phyloP scores from a whole-genome alignment of 2,113 vertebrate genomes.

The Buteo buteo region DNA sequence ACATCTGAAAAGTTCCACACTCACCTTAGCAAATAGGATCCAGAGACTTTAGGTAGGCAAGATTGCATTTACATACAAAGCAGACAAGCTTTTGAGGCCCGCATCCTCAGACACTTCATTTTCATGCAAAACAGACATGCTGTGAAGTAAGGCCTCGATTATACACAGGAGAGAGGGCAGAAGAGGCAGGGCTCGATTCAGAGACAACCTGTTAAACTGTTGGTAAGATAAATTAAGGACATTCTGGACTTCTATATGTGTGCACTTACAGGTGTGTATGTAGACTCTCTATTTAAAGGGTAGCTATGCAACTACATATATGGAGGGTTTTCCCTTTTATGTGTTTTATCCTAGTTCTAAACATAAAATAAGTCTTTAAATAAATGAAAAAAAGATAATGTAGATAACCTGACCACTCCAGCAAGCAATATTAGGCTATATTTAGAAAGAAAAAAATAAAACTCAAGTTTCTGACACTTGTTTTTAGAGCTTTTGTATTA shows the following conservation, averaged over 20 bases:
- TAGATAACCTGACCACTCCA: neutral
- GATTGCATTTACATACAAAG: neutral
- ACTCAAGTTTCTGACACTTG: neutral
- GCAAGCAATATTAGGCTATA: neutral
- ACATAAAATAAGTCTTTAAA: neutral
- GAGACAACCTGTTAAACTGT: neutral
- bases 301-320: neutral
- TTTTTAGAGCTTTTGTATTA: neutral
- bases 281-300: neutral
- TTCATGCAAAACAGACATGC: neutral
- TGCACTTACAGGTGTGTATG: neutral
- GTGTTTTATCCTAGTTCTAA: neutral
- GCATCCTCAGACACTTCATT: neutral
- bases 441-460: neutral
- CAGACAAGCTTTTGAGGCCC: neutral
- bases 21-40: neutral
- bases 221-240: neutral
- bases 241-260: neutral
- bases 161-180: neutral
- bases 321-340: neutral
- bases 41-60: neutral
- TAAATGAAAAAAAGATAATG: neutral
- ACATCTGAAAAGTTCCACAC: neutral
- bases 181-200: neutral
- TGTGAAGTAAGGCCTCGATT: neutral